These are phyloP conservation scores for Drosophila lowei DNA, from an alignment of 1,140 invertebrate species.

Conservation along the genomic window DNA sequence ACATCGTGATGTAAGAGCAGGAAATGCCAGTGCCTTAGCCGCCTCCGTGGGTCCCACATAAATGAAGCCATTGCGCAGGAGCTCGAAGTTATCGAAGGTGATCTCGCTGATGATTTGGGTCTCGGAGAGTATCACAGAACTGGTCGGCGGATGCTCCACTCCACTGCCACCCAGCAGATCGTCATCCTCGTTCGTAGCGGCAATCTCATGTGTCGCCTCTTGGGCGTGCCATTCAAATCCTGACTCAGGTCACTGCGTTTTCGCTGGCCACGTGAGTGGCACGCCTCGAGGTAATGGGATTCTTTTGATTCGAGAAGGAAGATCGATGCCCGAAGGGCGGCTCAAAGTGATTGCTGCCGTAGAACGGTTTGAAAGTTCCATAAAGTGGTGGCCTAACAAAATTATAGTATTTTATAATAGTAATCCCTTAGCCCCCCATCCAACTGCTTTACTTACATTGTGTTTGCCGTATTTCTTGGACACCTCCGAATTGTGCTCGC, in stretches of 20 bases:
- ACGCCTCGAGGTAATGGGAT: slow-evolving; percentile 59
- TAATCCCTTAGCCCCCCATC: too few species aligned
- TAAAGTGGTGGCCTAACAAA: too few species aligned
- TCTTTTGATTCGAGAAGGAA: slow-evolving; percentile 77
- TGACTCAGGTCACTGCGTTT: slow-evolving; percentile 57
- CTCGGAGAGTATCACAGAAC: slow-evolving; percentile 76
- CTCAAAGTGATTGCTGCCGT: slow-evolving; percentile 81
- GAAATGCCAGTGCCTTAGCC: slow-evolving; percentile 72
- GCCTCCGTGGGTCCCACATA: slow-evolving; percentile 79
- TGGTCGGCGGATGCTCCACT: slow-evolving; percentile 70
- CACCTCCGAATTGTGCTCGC: too few species aligned
- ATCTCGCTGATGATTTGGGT: slow-evolving; percentile 79
- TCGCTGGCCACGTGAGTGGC: slow-evolving; percentile 70
- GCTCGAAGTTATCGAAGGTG: slow-evolving; percentile 80
- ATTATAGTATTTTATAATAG: too few species aligned
- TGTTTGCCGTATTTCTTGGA: too few species aligned
- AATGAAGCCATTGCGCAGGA: slow-evolving; percentile 78
- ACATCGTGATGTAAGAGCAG: slow-evolving; percentile 79
- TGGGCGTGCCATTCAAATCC: slow-evolving; percentile 61
- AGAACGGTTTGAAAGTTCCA: slow-evolving; percentile 87
- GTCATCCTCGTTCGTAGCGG: slow-evolving; percentile 46
- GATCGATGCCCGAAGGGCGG: slow-evolving; percentile 75
- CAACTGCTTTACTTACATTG: too few species aligned
- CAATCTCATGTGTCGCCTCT: slow-evolving; percentile 50
- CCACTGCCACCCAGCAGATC: slow-evolving; percentile 48